These are phyloP conservation scores for Hedya salicella DNA, from an alignment of 2,888 invertebrate species.

Conservation along the genomic window DNA sequence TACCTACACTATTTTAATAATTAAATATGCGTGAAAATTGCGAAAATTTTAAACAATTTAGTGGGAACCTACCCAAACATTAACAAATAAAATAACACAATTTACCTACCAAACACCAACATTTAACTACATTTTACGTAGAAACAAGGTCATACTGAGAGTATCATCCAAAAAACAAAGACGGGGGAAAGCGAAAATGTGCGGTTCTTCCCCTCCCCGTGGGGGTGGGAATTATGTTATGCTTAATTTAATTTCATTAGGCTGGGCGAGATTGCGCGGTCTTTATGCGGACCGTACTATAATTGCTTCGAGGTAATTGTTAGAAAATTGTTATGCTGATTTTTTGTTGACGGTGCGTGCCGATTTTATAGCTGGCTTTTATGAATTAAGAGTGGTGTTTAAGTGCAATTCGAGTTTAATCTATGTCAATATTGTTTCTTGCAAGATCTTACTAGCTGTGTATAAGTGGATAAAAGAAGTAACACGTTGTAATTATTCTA, in stretches of 20 bases:
- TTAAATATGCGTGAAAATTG: no score
- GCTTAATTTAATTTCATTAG: conserved; percentile 82
- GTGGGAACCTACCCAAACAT: background rate
- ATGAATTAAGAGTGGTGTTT: background rate
- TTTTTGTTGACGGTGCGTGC: conserved; percentile 33
- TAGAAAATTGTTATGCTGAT: conserved; percentile 43
- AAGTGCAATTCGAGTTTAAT: background rate
- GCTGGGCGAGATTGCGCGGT: conserved; percentile 67
- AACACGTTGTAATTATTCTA: background rate
- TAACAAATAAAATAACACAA: conserved; percentile 18
- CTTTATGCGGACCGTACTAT: conserved; percentile 55
- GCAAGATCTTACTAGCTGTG: no score
- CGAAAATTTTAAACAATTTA: background rate
- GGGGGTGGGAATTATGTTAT: conserved; percentile 71
- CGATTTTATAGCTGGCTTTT: conserved; percentile 2
- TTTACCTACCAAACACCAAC: conserved; percentile 31
- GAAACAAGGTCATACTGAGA: conserved; percentile 32
- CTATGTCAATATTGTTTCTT: no score
- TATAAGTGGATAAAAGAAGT: background rate
- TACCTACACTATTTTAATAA: no score
- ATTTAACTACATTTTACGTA: conserved; percentile 40
- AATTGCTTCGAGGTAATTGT: conserved; percentile 52
- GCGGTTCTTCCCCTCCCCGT: conserved; percentile 45
- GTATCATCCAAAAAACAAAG: conserved; percentile 72
- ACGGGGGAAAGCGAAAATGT: conserved; percentile 55